Percentiles rank a stretch among this genome's conserved stretches.
Conservation (phyloP, 2,888 invertebrate species). For the Geotrupes spiniger region DNA sequence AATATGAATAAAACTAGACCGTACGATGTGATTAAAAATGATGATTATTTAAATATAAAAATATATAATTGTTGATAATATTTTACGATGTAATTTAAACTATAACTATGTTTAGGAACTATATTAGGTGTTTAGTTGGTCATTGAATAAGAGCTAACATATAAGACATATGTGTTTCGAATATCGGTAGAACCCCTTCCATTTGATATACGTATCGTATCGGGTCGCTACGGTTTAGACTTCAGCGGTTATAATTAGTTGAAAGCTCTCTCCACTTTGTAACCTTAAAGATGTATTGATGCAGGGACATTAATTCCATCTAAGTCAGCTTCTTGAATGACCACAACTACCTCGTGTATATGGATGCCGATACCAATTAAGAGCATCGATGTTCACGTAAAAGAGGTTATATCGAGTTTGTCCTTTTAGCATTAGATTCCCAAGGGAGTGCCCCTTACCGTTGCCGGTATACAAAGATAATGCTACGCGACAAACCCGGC, state of each 20-base stretch:
- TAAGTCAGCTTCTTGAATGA: conserved; percentile 45
- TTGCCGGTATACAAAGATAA: conserved; percentile 39
- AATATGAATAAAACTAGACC: no score
- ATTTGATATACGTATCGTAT: no score
- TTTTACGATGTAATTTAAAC: no score
- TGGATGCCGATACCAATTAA: conserved; percentile 37
- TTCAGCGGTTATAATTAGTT: conserved; percentile 47
- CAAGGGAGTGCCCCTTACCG: conserved; percentile 22
- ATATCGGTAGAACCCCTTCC: no score
- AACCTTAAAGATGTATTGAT: conserved; percentile 46
- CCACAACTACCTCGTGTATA: conserved; percentile 33
- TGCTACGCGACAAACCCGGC: conserved; percentile 38
- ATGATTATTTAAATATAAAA: no score
- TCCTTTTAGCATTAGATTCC: conserved; percentile 37
- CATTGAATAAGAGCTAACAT: no score
- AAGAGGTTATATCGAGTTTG: conserved; percentile 32
- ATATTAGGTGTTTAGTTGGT: no score
- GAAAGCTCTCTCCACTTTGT: conserved; percentile 45
- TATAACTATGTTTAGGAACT: no score
- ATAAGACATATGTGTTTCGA: no score
- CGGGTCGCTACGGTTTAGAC: conserved; percentile 36
- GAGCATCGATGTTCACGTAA: conserved; percentile 28
- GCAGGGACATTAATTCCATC: conserved; percentile 43
- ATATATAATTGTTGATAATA: no score
- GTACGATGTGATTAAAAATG: no score